phyloP scores from a whole-genome alignment of 2,113 vertebrate genomes.

The Microcebus lehilahytsara region DNA sequence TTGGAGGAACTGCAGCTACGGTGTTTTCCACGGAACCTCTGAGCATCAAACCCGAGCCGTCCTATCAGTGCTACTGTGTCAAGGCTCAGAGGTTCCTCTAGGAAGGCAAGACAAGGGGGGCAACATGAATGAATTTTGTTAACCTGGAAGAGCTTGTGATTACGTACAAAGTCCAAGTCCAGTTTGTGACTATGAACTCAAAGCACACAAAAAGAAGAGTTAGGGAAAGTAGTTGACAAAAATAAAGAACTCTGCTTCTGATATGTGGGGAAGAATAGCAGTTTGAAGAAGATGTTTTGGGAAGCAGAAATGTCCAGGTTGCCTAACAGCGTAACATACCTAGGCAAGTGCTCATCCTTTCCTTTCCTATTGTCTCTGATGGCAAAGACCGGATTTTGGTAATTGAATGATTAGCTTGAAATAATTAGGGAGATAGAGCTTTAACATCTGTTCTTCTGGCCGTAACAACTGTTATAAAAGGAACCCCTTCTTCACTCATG shows the following conservation, averaged over 20 bases:
- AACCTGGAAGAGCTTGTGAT: background rate
- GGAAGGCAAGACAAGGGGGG: background rate
- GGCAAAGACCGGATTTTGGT: background rate
- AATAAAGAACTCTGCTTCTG: background rate
- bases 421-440: slow-evolving; percentile 37
- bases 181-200: background rate
- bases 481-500: slow-evolving; percentile 24
- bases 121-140: background rate
- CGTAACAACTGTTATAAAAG: slow-evolving; percentile 28
- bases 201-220: background rate
- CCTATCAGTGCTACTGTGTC: background rate
- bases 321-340: background rate
- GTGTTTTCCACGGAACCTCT: no score
- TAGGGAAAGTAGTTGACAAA: background rate
- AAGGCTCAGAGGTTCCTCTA: background rate
- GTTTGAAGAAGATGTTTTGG: background rate
- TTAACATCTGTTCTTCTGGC: slow-evolving; percentile 49
- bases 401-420: slow-evolving; percentile 51
- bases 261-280: background rate
- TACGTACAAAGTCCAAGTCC: background rate
- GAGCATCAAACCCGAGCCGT: background rate
- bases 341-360: background rate
- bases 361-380: slow-evolving; percentile 7
- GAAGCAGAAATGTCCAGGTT: slow-evolving; percentile 23
- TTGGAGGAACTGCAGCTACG: background rate